A percentile compares a stretch with the other conserved stretches of the same genome.
These are phyloP conservation scores for Acanthosoma haemorrhoidale DNA, from an alignment of 2,888 invertebrate genomes.

Conservation along the genomic window DNA sequence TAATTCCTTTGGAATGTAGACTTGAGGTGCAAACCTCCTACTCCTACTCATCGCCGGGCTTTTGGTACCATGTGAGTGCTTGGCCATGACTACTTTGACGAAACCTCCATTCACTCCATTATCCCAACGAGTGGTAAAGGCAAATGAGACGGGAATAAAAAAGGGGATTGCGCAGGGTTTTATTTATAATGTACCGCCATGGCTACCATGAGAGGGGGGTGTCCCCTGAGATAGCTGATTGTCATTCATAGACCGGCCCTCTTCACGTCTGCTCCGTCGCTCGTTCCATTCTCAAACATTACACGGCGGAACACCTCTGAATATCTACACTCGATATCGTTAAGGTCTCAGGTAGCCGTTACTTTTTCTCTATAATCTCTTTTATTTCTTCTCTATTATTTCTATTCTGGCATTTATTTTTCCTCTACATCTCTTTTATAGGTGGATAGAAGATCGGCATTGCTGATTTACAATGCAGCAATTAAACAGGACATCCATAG, in stretches of 20 bases:
- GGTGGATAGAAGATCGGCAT: too few species aligned
- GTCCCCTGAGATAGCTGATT: not conserved
- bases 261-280: slow-evolving; percentile 9
- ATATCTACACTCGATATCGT: not conserved
- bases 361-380: not conserved
- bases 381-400: too few species aligned
- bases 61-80: too few species aligned
- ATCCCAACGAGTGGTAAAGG: not conserved
- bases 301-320: not conserved
- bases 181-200: not conserved
- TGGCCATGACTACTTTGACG: too few species aligned
- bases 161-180: not conserved
- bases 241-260: not conserved
- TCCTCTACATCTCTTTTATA: too few species aligned
- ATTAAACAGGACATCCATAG: too few species aligned
- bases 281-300: slow-evolving; percentile 4
- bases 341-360: not conserved
- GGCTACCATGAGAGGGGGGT: not conserved
- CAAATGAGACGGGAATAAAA: not conserved
- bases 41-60: too few species aligned
- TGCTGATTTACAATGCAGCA: too few species aligned
- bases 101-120: not conserved
- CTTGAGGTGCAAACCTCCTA: too few species aligned
- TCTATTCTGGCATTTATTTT: too few species aligned
- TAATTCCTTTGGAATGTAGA: too few species aligned